Evolutionary conservation across 2,797 vertebrate species (phyloP), one percentile per base, ranked within the genome.

Genomic region (Mastacembelus armatus): DNA sequence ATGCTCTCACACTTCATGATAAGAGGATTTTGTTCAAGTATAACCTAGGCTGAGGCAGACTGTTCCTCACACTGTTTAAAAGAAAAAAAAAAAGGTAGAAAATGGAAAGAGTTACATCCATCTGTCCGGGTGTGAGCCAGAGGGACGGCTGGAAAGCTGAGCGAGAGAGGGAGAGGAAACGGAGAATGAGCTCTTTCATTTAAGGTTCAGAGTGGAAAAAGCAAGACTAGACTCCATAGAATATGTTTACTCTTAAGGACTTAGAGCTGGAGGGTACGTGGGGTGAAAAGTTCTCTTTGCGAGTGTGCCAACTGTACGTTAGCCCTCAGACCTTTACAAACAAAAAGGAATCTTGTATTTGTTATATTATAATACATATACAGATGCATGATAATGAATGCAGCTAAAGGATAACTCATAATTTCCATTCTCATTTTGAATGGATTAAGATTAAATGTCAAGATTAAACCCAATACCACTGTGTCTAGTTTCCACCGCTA

Each of bases 131-230:
- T 57, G 75, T 89, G 87, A 90, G 86, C 91, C 87, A 89, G 79
- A 83, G 56, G 42, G 67, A 63, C 4, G 64, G 57, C 80, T 87
- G 66, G 81, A 75, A 69, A 75, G 77, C 45, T 18, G 73, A 35
- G 67, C 3, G 66, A 58, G 64, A 51, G 76, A 39, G 66, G 35
- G 55, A 16, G 36, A 73, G 69, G 77, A 71, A 79, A 47, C 55
- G 8, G 69, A 89, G 88, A 93, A 92, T 83, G 90, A 78, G 86
- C 69, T 80, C 89, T 91, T 92, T 92, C 88, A 91, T 92, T 90
- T 84, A 50, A 70, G 74, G 80, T 80, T 80, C 76, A 44, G 49
- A 64, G 63, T 86, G 88, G 88, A 89, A 91, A 89, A 89, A 81
- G 70, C 60, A 15, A 74, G 83, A 35, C 66, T 54, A 40, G 76